phyloP scores from a whole-genome alignment of 1,140 invertebrate species.

The Zaprionus nigranus region DNA sequence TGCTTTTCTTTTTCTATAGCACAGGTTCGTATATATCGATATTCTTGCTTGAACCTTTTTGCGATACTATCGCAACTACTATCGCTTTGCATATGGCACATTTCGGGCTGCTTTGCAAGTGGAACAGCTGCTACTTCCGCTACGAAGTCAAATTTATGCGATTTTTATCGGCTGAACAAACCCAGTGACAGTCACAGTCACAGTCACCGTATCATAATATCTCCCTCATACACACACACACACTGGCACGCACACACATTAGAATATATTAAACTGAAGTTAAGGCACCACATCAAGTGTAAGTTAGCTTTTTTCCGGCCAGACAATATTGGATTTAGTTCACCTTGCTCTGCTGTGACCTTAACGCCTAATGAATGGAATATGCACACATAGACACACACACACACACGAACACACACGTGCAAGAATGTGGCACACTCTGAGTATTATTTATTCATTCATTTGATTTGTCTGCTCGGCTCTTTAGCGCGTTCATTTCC shows the following conservation, averaged over 20 bases:
- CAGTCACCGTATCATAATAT: background rate
- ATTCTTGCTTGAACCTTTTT: background rate
- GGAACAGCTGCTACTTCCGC: conserved; percentile 4
- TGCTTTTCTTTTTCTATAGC: no score
- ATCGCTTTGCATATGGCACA: background rate
- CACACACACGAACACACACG: background rate
- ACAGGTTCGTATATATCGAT: no score
- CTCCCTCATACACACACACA: background rate
- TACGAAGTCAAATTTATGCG: background rate
- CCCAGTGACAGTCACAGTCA: background rate
- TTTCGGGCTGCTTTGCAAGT: background rate
- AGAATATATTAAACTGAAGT: background rate
- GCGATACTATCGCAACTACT: background rate
- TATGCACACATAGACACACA: background rate
- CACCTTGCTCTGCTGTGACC: background rate
- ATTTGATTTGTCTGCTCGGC: conserved; percentile 3
- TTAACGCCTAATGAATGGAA: background rate
- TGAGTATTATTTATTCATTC: conserved; percentile 1
- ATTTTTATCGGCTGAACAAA: background rate
- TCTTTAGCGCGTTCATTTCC: conserved; percentile 7
- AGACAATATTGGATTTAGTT: background rate
- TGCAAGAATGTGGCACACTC: background rate
- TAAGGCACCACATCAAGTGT: background rate
- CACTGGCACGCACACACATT: background rate
- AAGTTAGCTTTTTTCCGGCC: background rate